Conservation (phyloP, 2,113 vertebrate genomes). For the Chlamydotis undulata region DNA sequence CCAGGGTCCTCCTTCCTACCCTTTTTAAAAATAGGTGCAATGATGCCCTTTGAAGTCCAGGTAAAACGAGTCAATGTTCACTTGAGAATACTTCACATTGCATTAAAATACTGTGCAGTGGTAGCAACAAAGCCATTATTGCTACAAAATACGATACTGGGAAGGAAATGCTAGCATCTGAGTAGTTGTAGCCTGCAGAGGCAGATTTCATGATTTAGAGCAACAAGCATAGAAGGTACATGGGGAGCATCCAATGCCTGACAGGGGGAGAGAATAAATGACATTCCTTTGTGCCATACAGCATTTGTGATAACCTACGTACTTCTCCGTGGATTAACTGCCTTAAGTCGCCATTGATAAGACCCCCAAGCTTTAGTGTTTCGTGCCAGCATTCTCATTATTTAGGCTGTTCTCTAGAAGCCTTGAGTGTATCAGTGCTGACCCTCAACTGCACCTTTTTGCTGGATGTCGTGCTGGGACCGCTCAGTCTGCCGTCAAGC, state of each 20-base stretch:
- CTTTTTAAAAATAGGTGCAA: no score
- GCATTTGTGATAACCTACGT: neutral
- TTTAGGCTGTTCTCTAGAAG: neutral
- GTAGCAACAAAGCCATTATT: neutral
- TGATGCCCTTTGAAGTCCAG: neutral
- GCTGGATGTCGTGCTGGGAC: neutral
- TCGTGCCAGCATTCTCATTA: rapidly evolving
- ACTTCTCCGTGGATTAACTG: neutral
- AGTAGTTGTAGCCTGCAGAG: neutral
- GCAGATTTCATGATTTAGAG: neutral
- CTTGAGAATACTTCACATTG: neutral
- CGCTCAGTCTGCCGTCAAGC: neutral
- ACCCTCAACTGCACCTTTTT: neutral
- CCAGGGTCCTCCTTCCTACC: no score
- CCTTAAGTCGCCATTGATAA: neutral
- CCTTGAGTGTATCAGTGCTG: neutral
- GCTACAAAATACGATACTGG: neutral
- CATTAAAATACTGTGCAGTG: neutral
- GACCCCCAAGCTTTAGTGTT: neutral
- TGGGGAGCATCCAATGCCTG: neutral
- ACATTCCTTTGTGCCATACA: neutral
- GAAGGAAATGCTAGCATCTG: neutral
- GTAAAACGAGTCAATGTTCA: neutral
- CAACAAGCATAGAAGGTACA: neutral
- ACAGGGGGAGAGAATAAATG: neutral